Conservation (phyloP, 2,888 invertebrate genomes). For the Abscondita cerata region DNA sequence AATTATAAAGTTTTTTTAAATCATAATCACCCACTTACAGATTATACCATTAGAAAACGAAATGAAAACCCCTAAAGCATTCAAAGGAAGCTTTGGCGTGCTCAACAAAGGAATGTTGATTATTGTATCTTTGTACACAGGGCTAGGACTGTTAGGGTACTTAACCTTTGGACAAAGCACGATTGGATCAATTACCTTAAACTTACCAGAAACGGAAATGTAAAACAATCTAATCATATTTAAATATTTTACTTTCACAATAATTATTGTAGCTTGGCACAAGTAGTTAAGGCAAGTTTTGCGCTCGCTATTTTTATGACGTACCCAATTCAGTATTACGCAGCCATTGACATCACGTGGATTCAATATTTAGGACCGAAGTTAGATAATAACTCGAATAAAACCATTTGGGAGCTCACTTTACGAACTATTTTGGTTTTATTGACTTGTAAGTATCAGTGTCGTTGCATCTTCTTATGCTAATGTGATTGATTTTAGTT, state of each 20-base stretch:
- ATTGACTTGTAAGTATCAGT: constrained; percentile 76
- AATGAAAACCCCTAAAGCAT: constrained; percentile 82
- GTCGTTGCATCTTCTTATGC: constrained; percentile 29
- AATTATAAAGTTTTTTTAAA: constrained; percentile 9
- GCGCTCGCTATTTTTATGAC: constrained; percentile 88
- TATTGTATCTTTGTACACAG: constrained; percentile 82
- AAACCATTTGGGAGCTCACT: constrained; percentile 76
- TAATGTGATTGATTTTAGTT: constrained; percentile 64
- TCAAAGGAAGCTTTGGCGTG: constrained; percentile 79
- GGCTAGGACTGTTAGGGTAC: constrained; percentile 92
- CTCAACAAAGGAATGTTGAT: constrained; percentile 82
- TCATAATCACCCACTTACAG: constrained; percentile 64
- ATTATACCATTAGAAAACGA: constrained; percentile 90
- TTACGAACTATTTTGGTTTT: constrained; percentile 80
- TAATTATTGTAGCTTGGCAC: constrained; percentile 68
- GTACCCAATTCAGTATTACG: constrained; percentile 94
- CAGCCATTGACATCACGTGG: constrained; percentile 93
- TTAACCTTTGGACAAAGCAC: constrained; percentile 78
- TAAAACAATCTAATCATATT: too few relatives aligned
- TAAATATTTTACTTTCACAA: too few relatives aligned
- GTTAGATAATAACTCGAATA: constrained; percentile 67
- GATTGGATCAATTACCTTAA: constrained; percentile 85
- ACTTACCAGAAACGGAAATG: constrained; percentile 74
- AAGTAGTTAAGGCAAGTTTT: constrained; percentile 74
- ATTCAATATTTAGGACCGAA: constrained; percentile 74